phyloP scores from a whole-genome alignment of 2,888 invertebrate genomes.

The Odontothrips loti region DNA sequence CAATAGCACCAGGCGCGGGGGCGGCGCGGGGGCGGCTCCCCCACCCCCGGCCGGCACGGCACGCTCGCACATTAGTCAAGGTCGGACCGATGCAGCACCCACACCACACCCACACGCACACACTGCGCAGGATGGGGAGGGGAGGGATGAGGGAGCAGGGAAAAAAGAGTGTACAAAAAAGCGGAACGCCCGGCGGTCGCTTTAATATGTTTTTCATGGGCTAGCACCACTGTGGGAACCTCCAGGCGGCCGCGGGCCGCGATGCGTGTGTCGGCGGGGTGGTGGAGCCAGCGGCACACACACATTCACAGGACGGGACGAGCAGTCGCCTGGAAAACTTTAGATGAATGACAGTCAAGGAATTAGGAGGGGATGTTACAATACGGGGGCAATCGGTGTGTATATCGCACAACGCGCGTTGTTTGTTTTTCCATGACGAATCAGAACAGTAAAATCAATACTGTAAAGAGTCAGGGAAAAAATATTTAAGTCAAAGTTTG shows the following conservation, averaged over 20 bases:
- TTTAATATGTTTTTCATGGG: constrained; percentile 27
- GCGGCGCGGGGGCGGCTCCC: background rate
- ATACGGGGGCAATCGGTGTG: too few species aligned
- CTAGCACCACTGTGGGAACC: constrained; percentile 21
- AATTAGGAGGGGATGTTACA: too few species aligned
- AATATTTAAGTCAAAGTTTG: too few species aligned
- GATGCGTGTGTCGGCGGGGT: background rate
- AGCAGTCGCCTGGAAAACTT: background rate
- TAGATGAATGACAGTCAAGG: too few species aligned
- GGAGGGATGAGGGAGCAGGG: background rate
- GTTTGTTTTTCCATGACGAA: too few species aligned
- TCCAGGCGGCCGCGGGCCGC: background rate
- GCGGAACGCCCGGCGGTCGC: constrained; percentile 6
- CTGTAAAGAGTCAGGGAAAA: too few species aligned
- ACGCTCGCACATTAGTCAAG: constrained; percentile 1
- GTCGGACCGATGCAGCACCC: constrained; percentile 2
- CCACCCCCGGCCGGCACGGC: background rate
- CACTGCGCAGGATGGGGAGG: background rate
- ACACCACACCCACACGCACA: background rate
- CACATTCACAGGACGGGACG: background rate
- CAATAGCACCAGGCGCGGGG: background rate
- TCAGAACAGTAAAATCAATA: too few species aligned
- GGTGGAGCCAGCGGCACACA: background rate
- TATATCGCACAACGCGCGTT: too few species aligned
- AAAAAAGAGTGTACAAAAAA: background rate